Conservation (phyloP, 2,113 vertebrate species). For the Danionella cerebrum region DNA sequence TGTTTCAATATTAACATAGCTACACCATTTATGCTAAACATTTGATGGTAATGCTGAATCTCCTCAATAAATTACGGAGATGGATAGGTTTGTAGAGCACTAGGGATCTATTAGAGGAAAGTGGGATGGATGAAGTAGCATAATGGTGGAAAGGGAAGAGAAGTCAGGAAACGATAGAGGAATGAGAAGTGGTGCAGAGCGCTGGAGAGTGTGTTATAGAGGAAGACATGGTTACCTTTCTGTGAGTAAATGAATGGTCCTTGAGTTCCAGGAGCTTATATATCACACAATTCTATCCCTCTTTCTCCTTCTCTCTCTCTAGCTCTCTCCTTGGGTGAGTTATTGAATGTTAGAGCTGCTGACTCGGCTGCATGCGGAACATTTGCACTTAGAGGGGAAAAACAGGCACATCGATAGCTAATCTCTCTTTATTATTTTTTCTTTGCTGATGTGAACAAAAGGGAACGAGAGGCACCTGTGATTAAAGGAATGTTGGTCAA, state of each 20-base stretch:
- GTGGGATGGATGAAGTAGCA: not conserved
- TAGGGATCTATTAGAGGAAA: not conserved
- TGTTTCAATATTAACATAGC: too few species aligned
- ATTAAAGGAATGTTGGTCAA: not conserved
- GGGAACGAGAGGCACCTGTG: not conserved
- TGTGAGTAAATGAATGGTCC: constrained; percentile 4
- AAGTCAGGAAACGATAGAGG: not conserved
- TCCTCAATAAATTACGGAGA: not conserved
- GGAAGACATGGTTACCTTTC: not conserved
- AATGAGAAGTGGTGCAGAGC: not conserved
- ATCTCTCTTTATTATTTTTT: constrained; percentile 30
- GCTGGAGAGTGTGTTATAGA: not conserved
- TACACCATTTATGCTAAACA: not conserved
- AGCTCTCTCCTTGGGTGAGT: not conserved
- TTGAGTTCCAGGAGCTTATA: constrained; percentile 13
- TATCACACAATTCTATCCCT: constrained; percentile 3
- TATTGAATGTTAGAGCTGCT: constrained; percentile 12
- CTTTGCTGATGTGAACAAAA: constrained; percentile 14
- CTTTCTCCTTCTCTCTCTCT: not conserved
- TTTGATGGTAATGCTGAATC: not conserved
- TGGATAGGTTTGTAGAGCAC: not conserved
- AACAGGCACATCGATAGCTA: constrained; percentile 35
- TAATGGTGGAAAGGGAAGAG: constrained; percentile 1
- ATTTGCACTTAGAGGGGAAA: constrained; percentile 12
- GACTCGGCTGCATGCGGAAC: constrained; percentile 32